A percentile compares a stretch with the other conserved stretches of the same genome.
Conservation (phyloP, 2,113 vertebrate genomes). For the Crotalus tigris region DNA sequence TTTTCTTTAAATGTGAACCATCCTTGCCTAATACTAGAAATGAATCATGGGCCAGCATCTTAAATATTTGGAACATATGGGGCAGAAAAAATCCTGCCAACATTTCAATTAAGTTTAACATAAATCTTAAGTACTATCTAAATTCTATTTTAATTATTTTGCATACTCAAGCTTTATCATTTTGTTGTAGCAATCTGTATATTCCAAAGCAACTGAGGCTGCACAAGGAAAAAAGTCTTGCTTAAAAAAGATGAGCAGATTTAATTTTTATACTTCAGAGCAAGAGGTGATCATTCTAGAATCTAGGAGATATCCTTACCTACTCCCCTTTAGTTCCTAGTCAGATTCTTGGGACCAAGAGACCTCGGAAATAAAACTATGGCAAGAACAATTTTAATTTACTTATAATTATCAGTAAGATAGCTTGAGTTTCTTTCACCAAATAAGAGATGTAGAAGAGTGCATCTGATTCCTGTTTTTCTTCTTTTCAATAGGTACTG, state of each 20-base stretch:
- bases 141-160: background rate
- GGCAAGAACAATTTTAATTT: background rate
- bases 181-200: background rate
- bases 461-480: background rate
- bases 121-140: background rate
- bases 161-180: background rate
- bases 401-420: background rate
- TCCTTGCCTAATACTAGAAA: background rate
- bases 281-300: background rate
- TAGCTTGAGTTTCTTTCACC: background rate
- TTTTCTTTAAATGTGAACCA: background rate
- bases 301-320: background rate
- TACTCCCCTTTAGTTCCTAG: background rate
- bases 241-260: background rate
- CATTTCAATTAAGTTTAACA: background rate
- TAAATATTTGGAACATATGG: background rate
- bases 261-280: background rate
- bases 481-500: conserved; percentile 65
- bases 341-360: background rate
- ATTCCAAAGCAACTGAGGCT: background rate
- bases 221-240: background rate
- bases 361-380: background rate
- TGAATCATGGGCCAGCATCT: background rate
- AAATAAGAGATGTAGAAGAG: background rate
- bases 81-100: background rate